A percentile compares a stretch with the other conserved stretches of the same genome.
phyloP scores from a whole-genome alignment of 2,888 invertebrate species.

The Deilephila porcellus region DNA sequence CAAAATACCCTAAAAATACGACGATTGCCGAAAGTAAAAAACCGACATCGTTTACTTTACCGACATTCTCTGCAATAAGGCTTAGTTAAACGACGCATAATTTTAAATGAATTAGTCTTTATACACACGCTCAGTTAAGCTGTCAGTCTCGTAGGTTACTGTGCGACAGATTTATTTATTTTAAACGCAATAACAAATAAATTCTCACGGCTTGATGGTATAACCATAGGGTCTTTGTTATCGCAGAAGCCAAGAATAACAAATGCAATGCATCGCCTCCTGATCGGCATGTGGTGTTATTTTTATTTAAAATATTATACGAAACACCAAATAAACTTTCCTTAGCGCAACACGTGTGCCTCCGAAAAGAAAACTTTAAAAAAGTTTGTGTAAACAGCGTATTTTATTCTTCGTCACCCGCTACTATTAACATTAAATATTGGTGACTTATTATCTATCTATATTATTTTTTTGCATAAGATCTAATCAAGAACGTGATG shows the following conservation, averaged over 20 bases:
- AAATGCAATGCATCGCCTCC: conserved; percentile 58
- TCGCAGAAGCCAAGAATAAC: conserved; percentile 64
- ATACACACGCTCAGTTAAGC: conserved; percentile 30
- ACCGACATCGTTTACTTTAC: not conserved
- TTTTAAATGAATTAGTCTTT: conserved; percentile 28
- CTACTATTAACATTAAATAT: not conserved
- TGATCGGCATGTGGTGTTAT: conserved; percentile 65
- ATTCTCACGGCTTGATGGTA: conserved; percentile 53
- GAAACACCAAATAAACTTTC: conserved; percentile 63
- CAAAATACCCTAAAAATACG: not conserved
- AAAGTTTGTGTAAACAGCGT: not conserved
- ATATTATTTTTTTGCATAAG: no score
- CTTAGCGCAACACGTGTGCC: conserved; percentile 57
- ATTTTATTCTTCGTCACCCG: not conserved
- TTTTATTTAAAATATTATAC: conserved; percentile 60
- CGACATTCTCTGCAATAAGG: not conserved
- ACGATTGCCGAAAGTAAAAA: not conserved
- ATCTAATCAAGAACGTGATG: no score
- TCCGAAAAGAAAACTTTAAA: conserved; percentile 16
- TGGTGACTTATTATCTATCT: conserved; percentile 31
- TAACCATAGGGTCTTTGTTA: conserved; percentile 53
- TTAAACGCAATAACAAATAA: conserved; percentile 58
- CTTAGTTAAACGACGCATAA: not conserved
- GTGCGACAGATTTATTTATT: conserved; percentile 53
- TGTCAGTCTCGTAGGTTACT: conserved; percentile 35